A percentile compares a stretch with the other conserved stretches of the same genome.
These are phyloP conservation scores for Hermetia illucens DNA, from an alignment of 1,140 invertebrate species.

Conservation along the genomic window DNA sequence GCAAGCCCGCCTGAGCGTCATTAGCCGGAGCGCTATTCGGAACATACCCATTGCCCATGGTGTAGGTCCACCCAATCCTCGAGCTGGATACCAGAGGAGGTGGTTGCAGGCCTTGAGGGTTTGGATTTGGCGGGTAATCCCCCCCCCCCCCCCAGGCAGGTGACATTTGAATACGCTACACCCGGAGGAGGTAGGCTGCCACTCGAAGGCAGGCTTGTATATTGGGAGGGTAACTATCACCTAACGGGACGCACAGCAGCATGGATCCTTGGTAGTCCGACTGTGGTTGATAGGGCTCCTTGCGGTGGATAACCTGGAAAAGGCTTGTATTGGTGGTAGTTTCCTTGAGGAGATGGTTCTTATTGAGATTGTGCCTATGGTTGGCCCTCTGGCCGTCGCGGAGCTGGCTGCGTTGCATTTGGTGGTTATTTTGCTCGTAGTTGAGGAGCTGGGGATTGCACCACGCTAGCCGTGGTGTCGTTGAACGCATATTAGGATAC, in stretches of 20 bases:
- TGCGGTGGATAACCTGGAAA: conserved; percentile 35
- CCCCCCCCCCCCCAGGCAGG: conserved; percentile 18
- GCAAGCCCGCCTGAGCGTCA: conserved; percentile 17
- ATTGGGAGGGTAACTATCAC: conserved; percentile 20
- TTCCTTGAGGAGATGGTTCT: conserved; percentile 28
- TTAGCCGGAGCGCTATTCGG: conserved; percentile 23
- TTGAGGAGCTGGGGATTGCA: conserved; percentile 15
- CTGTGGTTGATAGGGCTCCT: conserved; percentile 30
- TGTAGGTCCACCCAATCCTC: conserved; percentile 16
- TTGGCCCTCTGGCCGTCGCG: conserved; percentile 1
- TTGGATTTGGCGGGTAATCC: conserved; percentile 18
- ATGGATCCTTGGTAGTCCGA: conserved; percentile 31
- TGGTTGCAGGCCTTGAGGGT: conserved; percentile 16
- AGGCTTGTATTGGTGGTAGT: conserved; percentile 33
- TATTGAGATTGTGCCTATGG: conserved; percentile 10
- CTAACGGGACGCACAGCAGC: conserved; percentile 21
- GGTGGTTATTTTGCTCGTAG: conserved; percentile 5
- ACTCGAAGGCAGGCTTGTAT: conserved; percentile 23
- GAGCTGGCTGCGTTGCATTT: no score
- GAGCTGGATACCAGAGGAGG: conserved; percentile 28
- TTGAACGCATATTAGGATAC: conserved; percentile 18
- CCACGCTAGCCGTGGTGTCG: not conserved
- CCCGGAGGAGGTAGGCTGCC: conserved; percentile 11
- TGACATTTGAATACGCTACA: conserved; percentile 17
- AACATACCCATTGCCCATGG: conserved; percentile 18